Evolutionary conservation across 2,888 invertebrate genomes (phyloP), one percentile per base, ranked within the genome.

Genomic region (Drosophila limbata): DNA sequence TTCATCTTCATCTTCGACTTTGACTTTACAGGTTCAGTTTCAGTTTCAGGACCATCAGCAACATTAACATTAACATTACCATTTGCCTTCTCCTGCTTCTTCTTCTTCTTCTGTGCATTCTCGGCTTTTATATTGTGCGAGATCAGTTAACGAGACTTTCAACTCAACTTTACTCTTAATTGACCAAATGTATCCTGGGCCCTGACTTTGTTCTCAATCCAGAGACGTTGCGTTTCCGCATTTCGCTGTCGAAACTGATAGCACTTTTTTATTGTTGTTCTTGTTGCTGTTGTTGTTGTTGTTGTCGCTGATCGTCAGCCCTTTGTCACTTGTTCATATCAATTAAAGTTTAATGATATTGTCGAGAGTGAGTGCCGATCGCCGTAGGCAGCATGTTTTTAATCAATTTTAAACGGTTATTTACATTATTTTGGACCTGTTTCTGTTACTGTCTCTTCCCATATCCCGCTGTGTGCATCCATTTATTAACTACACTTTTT

Each of bases 291-390:
- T 25, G 25, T 21, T 42, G 56, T 33, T 56, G 53, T 33, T 62
- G 42, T 37, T 48, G 53, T 55, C 59, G 53, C 77, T 33, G 37
- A 59, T 47, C 65, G 69, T 69, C 73, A 65, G 63, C 65, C 69
- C 73, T 87, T 85, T 88, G 84, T 81, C 86, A 86, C 86, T 86
- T 88, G 84, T 75, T 81, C 70, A 79, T 86, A 85, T 86, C 80
- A 85, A 87, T 87, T 87, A 84, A 85, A 77, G 61, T 87, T 87
- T 84, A 86, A 84, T 87, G 86, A 82, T 80, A 84, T 79, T 84
- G 84, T 82, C 70, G 69, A 37, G 40, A 42, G 59, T 45, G 48
- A 39, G 60, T 59, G 52, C 56, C 63, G 71, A 69, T 74, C 44
- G 73, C 81, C 72, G 63, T 63, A 17, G 68, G 68, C 70, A 44